phyloP scores from a whole-genome alignment of 2,888 invertebrate genomes.

The Parasteatoda lunata region DNA sequence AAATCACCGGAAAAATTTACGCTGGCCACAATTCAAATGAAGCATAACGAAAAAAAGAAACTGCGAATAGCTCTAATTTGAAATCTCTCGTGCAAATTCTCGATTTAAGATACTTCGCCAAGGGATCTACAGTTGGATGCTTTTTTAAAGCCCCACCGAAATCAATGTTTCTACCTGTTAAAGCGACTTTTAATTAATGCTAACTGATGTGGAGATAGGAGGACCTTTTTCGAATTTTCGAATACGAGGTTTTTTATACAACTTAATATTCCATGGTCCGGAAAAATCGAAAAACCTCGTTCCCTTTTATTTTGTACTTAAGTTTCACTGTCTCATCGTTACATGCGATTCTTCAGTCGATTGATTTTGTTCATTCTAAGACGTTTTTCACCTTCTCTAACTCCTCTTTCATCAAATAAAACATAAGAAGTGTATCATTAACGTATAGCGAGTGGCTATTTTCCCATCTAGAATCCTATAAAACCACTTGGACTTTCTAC shows the following conservation, averaged over 20 bases:
- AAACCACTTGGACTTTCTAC: constrained; percentile 61
- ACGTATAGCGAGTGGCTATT: constrained; percentile 66
- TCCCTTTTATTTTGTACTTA: constrained; percentile 47
- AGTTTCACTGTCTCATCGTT: constrained; percentile 60
- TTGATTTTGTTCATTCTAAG: constrained; percentile 50
- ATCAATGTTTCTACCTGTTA: constrained; percentile 28
- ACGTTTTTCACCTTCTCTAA: constrained; percentile 60
- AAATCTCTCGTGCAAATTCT: neutral
- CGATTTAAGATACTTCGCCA: neutral
- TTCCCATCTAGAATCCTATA: constrained; percentile 66
- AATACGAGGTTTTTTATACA: constrained; percentile 24
- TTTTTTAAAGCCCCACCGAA: constrained; percentile 11
- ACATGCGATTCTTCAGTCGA: constrained; percentile 62
- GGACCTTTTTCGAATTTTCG: neutral
- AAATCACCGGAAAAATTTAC: neutral
- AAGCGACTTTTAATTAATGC: constrained; percentile 46
- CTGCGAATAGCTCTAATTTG: neutral
- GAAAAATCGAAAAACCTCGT: constrained; percentile 50
- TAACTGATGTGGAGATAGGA: constrained; percentile 52
- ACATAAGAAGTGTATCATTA: constrained; percentile 65
- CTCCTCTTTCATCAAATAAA: constrained; percentile 65
- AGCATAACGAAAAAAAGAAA: neutral
- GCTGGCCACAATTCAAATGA: neutral
- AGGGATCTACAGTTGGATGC: constrained; percentile 40
- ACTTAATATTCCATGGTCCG: constrained; percentile 44